phyloP scores from a whole-genome alignment of 2,797 vertebrate genomes.

The Trachurus trachurus region DNA sequence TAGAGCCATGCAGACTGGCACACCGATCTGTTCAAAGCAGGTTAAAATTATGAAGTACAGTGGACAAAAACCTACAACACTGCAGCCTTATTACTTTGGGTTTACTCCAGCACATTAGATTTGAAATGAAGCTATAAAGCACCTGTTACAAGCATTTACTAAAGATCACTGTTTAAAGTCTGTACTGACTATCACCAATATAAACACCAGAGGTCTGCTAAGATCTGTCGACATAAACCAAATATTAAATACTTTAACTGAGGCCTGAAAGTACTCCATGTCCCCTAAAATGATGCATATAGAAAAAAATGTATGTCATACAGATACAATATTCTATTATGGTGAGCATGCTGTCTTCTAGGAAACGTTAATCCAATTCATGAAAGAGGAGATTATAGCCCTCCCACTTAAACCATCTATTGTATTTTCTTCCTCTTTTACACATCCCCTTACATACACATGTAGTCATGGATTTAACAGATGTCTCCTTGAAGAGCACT shows the following conservation, averaged over 20 bases:
- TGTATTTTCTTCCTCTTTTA: constrained; percentile 22
- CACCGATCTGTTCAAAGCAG: not conserved
- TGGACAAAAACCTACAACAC: not conserved
- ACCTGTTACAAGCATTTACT: not conserved
- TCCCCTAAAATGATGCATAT: not conserved
- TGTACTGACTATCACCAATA: not conserved
- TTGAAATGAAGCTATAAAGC: not conserved
- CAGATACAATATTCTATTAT: not conserved
- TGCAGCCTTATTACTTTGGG: constrained; percentile 5
- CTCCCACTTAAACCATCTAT: constrained; percentile 40
- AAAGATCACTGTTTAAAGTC: not conserved
- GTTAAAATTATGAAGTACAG: not conserved
- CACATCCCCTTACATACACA: constrained; percentile 16
- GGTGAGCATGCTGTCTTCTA: constrained; percentile 15
- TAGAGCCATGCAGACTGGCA: constrained; percentile 9
- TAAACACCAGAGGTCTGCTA: not conserved
- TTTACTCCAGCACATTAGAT: not conserved
- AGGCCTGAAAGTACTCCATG: not conserved
- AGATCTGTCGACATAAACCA: not conserved
- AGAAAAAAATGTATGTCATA: not conserved
- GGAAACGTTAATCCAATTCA: constrained; percentile 49
- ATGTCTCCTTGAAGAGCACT: constrained; percentile 26
- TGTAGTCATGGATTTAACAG: constrained; percentile 29
- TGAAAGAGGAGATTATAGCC: constrained; percentile 25
- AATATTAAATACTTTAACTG: not conserved